A percentile compares a stretch with the other conserved stretches of the same genome.
Evolutionary conservation across 2,888 invertebrate genomes (phyloP).

Genomic region (Aromia moschata): DNA sequence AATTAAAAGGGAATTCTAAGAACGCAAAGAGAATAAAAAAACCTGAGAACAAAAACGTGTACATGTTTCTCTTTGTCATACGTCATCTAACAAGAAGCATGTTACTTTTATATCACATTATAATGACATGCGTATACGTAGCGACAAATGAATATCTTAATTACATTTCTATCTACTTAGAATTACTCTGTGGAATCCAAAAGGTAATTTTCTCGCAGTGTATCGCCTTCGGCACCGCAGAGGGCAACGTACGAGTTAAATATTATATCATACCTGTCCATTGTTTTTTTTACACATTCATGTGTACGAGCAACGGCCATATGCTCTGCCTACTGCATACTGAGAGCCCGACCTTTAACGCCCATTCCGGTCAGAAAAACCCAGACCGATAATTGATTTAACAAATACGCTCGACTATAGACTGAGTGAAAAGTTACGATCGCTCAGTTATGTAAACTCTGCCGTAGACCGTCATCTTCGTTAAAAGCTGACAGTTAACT

Average conservation of each 20-base stretch:
- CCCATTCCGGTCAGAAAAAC: neutral
- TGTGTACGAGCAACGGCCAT: neutral
- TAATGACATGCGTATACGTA: too few species aligned
- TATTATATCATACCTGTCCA: neutral
- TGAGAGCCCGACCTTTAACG: neutral
- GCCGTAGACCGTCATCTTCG: too few species aligned
- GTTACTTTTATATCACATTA: too few species aligned
- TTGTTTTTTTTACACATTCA: neutral
- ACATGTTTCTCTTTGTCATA: too few species aligned
- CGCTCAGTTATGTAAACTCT: conserved; percentile 4
- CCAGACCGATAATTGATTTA: neutral
- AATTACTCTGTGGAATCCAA: too few species aligned
- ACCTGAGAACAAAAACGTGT: too few species aligned
- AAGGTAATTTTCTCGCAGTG: neutral
- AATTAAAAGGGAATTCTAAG: too few species aligned
- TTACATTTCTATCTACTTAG: too few species aligned
- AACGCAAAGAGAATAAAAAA: too few species aligned
- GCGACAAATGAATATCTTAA: too few species aligned
- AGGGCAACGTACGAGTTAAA: neutral
- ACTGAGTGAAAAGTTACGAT: neutral
- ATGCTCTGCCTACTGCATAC: neutral
- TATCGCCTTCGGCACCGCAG: neutral
- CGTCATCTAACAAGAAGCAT: too few species aligned
- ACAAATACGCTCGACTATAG: neutral
- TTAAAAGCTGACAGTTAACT: too few species aligned